phyloP scores from a whole-genome alignment of 2,113 vertebrate species.

The Thamnaconus septentrionalis region DNA sequence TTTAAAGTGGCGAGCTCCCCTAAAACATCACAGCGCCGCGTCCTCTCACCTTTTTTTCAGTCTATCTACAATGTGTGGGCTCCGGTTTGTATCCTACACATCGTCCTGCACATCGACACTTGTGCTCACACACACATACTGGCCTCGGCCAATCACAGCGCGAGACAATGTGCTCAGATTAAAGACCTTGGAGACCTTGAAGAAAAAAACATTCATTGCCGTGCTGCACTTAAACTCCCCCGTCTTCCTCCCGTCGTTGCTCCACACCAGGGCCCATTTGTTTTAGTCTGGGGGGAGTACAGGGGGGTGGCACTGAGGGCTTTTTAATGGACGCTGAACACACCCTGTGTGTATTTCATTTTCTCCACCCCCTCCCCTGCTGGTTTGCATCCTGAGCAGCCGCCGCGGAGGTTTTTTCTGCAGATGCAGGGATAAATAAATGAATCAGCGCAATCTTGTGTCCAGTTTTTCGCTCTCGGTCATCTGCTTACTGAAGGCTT shows the following conservation, averaged over 20 bases:
- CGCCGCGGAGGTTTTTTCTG: too few species aligned
- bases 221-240: not conserved
- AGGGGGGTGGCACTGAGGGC: not conserved
- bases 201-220: not conserved
- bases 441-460: not conserved
- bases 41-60: too few species aligned
- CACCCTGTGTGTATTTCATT: not conserved
- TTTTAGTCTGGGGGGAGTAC: not conserved
- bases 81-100: too few species aligned
- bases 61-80: too few species aligned
- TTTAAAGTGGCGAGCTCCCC: too few species aligned
- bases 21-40: too few species aligned
- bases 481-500: conserved; percentile 5
- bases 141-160: too few species aligned
- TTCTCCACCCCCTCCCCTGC: not conserved
- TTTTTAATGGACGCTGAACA: conserved; percentile 3
- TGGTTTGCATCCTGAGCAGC: not conserved
- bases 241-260: too few species aligned
- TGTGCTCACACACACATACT: too few species aligned
- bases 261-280: too few species aligned
- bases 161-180: conserved; percentile 1
- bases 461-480: not conserved
- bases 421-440: too few species aligned
- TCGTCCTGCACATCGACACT: too few species aligned
- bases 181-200: conserved; percentile 19